Conservation (phyloP, 2,888 invertebrate species). For the Mythimna ferrago region DNA sequence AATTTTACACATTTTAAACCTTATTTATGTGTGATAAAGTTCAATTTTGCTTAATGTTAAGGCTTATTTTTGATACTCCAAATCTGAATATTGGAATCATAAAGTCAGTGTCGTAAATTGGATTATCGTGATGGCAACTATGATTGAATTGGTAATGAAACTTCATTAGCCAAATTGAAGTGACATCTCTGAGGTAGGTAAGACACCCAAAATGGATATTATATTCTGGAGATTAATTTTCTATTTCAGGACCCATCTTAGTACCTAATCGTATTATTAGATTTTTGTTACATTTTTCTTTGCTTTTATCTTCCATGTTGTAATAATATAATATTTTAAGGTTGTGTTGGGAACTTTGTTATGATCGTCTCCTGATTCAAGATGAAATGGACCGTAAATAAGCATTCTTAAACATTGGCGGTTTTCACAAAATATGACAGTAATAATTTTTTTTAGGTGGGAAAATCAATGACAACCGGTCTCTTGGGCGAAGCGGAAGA, state of each 20-base stretch:
- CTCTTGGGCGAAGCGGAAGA: too few species aligned
- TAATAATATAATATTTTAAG: constrained; percentile 14
- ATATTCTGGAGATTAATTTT: constrained; percentile 36
- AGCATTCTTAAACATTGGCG: neutral
- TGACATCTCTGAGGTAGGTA: constrained; percentile 44
- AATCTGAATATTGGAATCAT: constrained; percentile 55
- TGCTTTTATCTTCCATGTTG: constrained; percentile 26
- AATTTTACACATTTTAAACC: neutral
- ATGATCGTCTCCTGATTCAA: neutral
- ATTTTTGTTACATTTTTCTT: constrained; percentile 17
- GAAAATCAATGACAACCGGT: too few species aligned
- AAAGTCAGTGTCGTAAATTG: constrained; percentile 58
- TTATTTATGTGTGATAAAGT: constrained; percentile 1
- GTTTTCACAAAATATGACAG: too few species aligned
- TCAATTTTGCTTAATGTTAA: constrained; percentile 9
- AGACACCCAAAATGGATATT: constrained; percentile 25
- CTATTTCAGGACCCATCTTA: constrained; percentile 12
- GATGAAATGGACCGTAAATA: neutral
- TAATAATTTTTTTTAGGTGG: too few species aligned
- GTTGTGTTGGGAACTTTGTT: neutral
- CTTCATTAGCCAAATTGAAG: constrained; percentile 59
- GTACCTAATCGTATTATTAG: constrained; percentile 13
- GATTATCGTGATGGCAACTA: constrained; percentile 57
- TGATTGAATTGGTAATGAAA: constrained; percentile 60
- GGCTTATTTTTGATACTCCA: constrained; percentile 45